Base-by-base conservation (phyloP, 2,888 invertebrate genomes). In the Drosophila mimica region DNA sequence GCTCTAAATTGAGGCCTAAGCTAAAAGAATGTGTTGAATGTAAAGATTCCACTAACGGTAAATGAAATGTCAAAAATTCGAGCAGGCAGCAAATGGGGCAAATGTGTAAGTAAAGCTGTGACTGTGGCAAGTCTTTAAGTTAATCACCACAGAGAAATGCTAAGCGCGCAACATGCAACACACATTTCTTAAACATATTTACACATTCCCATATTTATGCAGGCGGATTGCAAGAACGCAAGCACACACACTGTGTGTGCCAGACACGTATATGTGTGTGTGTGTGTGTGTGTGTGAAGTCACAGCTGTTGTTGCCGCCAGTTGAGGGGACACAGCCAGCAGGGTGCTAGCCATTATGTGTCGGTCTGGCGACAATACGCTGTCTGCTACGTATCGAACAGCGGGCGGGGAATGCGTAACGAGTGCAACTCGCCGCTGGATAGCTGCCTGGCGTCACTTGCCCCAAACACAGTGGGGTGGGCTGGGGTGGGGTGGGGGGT, bases 311-410 rank as follows among this genome's bases (percentile, higher is more conserved):
- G 34, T 43, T 59, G 66, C 52, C 51, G 60, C 59, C 71, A 64
- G n/a, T 53, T 28, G 11, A 38, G 56, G 56, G 38, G 38, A 31
- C 49, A 54, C 33, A 38, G 60, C 54, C 82, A 63, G 79, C 65
- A 25, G 73, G 82, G 53, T 46, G 51, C 62, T 63, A 81, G 57
- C 78, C 68, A 65, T 78, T 76, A 68, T 71, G 82, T 63, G 73
- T 49, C 73, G 72, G 72, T 77, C 73, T 81, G 82, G 82, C 78
- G 68, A 81, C 78, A 79, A 53, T 81, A 51, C 78, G 62, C 59
- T 52, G 78, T 81, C 81, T 81, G 76, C 8, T 15, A 59, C 48
- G 33, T 65, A 46, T 28, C 57, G 57, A 31, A 8, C 46, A 34
- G 17, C 17, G 17, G 31, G 38, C 11, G 11, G 20, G 43, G 17